phyloP scores from a whole-genome alignment of 2,888 invertebrate genomes.

The Acleris emargana region DNA sequence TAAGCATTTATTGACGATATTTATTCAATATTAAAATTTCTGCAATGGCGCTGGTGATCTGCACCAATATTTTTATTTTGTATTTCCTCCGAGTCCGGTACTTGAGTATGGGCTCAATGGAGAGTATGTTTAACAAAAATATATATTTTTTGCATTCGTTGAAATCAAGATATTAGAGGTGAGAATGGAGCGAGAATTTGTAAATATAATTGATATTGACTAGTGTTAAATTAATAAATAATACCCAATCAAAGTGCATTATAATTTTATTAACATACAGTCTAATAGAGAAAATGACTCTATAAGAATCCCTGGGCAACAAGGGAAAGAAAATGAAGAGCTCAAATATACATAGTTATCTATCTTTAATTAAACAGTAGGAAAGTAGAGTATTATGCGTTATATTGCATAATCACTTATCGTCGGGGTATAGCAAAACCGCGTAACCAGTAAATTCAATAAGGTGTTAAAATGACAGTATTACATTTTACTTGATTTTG shows the following conservation, averaged over 20 bases:
- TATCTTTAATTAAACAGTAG: too few relatives aligned
- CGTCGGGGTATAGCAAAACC: too few relatives aligned
- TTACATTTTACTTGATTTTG: too few relatives aligned
- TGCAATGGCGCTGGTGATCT: slow-evolving; percentile 59
- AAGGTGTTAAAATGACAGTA: too few relatives aligned
- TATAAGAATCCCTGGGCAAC: too few relatives aligned
- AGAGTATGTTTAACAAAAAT: slow-evolving; percentile 43
- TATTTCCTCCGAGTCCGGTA: slow-evolving; percentile 44
- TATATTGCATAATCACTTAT: too few relatives aligned
- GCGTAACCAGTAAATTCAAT: too few relatives aligned
- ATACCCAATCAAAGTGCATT: slow-evolving; percentile 59
- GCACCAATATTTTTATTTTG: slow-evolving; percentile 44
- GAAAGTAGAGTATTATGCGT: too few relatives aligned
- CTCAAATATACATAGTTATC: too few relatives aligned
- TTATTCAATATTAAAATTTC: slow-evolving; percentile 43
- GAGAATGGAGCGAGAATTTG: slow-evolving; percentile 61
- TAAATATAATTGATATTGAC: slow-evolving; percentile 75
- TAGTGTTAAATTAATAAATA: slow-evolving; percentile 69
- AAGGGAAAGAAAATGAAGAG: too few relatives aligned
- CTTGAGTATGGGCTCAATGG: slow-evolving; percentile 45
- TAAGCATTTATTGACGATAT: slow-evolving; percentile 25
- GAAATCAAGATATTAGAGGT: slow-evolving; percentile 52
- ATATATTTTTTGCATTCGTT: slow-evolving; percentile 71
- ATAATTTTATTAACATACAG: slow-evolving; percentile 48
- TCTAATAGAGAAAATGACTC: slow-evolving; percentile 13